Conservation (phyloP, 2,113 vertebrate genomes). For the Sporophila hypoxantha region DNA sequence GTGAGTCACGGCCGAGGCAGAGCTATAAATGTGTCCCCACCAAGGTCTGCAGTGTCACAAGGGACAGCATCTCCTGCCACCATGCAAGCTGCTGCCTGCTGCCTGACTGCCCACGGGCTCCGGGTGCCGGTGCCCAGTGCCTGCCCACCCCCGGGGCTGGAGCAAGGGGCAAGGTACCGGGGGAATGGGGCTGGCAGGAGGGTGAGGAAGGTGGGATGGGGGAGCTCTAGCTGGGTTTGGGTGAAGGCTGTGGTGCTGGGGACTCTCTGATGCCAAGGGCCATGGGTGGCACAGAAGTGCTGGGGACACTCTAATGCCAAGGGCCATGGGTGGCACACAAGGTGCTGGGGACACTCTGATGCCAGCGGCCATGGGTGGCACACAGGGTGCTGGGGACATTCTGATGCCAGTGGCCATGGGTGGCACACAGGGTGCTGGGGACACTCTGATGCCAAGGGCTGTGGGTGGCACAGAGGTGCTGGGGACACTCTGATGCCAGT, state of each 20-base stretch:
- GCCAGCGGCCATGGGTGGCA: rapidly evolving
- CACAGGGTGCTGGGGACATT: neutral
- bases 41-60: neutral
- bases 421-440: neutral
- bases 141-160: neutral
- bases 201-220: neutral
- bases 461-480: neutral
- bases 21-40: constrained; percentile 55
- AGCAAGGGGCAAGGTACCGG: constrained; percentile 32
- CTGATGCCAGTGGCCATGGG: neutral
- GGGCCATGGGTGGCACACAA: neutral
- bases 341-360: neutral
- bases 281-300: rapidly evolving
- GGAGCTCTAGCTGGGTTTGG: neutral
- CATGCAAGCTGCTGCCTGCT: neutral
- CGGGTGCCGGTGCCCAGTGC: neutral
- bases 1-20: neutral
- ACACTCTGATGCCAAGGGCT: rapidly evolving
- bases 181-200: no score
- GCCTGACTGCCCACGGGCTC: neutral
- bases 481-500: no score
- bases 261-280: neutral
- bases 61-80: neutral
- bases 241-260: neutral
- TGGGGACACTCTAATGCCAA: neutral